Evolutionary conservation across 2,888 invertebrate genomes (phyloP).

Genomic region (Acrobasis repandana): DNA sequence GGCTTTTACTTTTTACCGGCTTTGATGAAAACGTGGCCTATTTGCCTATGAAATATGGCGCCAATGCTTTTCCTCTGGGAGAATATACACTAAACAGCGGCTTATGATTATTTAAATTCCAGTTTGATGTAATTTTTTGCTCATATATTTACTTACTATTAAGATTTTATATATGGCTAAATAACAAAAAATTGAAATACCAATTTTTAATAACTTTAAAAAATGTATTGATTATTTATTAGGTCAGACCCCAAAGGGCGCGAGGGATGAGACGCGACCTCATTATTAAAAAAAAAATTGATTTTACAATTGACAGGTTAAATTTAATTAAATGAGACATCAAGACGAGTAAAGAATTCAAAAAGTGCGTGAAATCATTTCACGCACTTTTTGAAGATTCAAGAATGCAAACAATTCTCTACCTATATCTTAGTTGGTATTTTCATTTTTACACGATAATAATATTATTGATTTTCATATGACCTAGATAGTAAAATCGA

Average conservation of each 20-base stretch:
- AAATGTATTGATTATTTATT: too few species aligned
- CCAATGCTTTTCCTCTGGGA: not conserved
- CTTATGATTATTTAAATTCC: not conserved
- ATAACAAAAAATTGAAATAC: too few species aligned
- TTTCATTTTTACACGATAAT: not conserved
- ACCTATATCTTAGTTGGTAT: not conserved
- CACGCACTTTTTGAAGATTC: too few species aligned
- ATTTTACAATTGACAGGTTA: too few species aligned
- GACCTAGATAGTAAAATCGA: not conserved
- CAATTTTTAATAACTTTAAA: too few species aligned
- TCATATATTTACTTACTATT: too few species aligned
- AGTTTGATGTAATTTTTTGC: too few species aligned
- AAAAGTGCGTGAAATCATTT: not conserved
- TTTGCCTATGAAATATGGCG: not conserved
- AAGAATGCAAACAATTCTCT: not conserved
- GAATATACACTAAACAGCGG: not conserved
- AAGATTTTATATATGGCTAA: too few species aligned
- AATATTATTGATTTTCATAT: not conserved
- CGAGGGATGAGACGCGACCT: too few species aligned
- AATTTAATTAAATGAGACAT: too few species aligned
- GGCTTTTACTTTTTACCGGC: not conserved
- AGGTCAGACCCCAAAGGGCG: too few species aligned
- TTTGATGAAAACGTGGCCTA: constrained; percentile 9
- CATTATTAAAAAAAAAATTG: too few species aligned
- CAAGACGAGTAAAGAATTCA: not conserved